phyloP scores from a whole-genome alignment of 2,797 vertebrate species.

The Sebastes glaucus region DNA sequence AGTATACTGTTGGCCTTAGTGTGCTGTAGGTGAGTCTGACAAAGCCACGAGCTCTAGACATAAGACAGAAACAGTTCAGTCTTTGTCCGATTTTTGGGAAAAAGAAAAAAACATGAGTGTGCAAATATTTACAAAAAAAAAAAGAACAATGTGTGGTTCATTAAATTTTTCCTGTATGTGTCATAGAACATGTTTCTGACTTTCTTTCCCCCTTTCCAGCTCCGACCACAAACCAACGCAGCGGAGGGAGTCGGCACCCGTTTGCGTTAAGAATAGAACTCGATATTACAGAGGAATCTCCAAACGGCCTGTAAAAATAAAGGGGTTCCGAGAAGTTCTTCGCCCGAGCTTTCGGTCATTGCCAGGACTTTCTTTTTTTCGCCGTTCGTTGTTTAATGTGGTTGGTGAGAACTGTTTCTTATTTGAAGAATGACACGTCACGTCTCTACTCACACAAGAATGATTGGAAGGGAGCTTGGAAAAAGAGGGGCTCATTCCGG shows the following conservation, averaged over 20 bases:
- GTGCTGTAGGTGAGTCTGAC: constrained; percentile 39
- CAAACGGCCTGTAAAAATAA: constrained; percentile 80
- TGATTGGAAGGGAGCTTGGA: constrained; percentile 69
- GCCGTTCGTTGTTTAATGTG: constrained; percentile 75
- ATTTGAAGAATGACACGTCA: constrained; percentile 73
- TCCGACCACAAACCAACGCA: constrained; percentile 61
- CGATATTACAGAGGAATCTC: constrained; percentile 79
- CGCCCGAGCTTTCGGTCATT: constrained; percentile 47
- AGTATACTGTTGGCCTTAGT: constrained; percentile 26
- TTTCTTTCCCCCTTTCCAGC: constrained; percentile 28
- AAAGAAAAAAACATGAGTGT: constrained; percentile 63
- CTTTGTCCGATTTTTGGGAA: constrained; percentile 33
- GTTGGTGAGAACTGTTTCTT: constrained; percentile 71
- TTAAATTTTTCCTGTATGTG: constrained; percentile 69
- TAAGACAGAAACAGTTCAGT: constrained; percentile 37
- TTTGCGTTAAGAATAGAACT: constrained; percentile 81
- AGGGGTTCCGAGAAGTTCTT: constrained; percentile 81
- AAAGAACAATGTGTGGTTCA: constrained; percentile 65
- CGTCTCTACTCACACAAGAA: constrained; percentile 64
- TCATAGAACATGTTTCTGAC: constrained; percentile 67
- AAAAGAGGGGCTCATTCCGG: constrained; percentile 57
- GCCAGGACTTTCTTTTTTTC: constrained; percentile 68
- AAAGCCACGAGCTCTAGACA: constrained; percentile 33
- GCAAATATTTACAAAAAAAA: constrained; percentile 59
- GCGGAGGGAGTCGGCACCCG: constrained; percentile 45